These are phyloP conservation scores for Datnioides undecimradiatus DNA, from an alignment of 2,113 vertebrate species.

Conservation along the genomic window DNA sequence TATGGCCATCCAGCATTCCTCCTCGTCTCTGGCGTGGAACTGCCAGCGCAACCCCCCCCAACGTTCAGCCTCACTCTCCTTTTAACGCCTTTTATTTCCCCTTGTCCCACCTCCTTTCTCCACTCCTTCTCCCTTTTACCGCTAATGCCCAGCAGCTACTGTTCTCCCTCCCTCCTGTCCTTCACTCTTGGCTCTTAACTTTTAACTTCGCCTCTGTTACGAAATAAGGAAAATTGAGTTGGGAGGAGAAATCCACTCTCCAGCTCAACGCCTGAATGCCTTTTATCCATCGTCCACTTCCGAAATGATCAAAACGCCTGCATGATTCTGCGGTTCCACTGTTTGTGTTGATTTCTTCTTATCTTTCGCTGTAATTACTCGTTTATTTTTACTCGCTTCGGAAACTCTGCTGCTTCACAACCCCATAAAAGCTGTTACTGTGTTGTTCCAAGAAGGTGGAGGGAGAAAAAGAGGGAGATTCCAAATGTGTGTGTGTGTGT, in stretches of 20 bases:
- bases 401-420: conserved; percentile 38
- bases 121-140: conserved; percentile 32
- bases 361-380: conserved; percentile 40
- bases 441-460: conserved; percentile 51
- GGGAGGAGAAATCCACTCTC: background rate
- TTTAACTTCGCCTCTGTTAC: conserved; percentile 39
- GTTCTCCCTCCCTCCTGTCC: conserved; percentile 49
- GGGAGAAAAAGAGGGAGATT: conserved; percentile 45
- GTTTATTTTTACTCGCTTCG: conserved; percentile 20
- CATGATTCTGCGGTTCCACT: conserved; percentile 28
- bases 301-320: background rate
- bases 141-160: conserved; percentile 39
- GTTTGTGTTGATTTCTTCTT: conserved; percentile 45
- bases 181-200: conserved; percentile 35
- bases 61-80: conserved; percentile 35
- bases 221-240: conserved; percentile 55
- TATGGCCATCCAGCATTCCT: conserved; percentile 76
- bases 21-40: conserved; percentile 74
- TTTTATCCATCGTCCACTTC: conserved; percentile 9
- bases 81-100: conserved; percentile 64
- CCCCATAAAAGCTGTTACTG: conserved; percentile 30
- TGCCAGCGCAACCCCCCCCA: conserved; percentile 33
- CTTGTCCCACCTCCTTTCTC: conserved; percentile 39
- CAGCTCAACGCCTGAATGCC: background rate
- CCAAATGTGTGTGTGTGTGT: conserved; percentile 25